Percentiles rank a stretch among this genome's conserved stretches.
phyloP scores from a whole-genome alignment of 2,888 invertebrate genomes.

The Cheiracanthium punctorium region DNA sequence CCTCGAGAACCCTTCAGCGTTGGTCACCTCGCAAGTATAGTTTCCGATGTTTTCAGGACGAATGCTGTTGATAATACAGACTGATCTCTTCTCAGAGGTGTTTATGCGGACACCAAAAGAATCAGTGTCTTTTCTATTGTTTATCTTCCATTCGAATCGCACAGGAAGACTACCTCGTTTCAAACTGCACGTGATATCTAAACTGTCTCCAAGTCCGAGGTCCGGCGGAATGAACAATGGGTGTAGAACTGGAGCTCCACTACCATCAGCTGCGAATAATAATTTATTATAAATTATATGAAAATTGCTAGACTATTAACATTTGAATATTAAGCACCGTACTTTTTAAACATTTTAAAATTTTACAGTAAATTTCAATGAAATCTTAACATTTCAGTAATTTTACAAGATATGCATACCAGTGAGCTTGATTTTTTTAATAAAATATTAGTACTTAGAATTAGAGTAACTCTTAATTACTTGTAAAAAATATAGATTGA shows the following conservation, averaged over 20 bases:
- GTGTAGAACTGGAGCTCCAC: slow-evolving; percentile 45
- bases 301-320: too few relatives aligned
- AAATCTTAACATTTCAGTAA: too few relatives aligned
- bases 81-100: slow-evolving; percentile 45
- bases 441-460: too few relatives aligned
- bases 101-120: slow-evolving; percentile 21
- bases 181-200: slow-evolving; percentile 55
- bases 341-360: too few relatives aligned
- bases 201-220: slow-evolving; percentile 43
- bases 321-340: too few relatives aligned
- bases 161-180: slow-evolving; percentile 51
- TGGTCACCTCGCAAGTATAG: slow-evolving; percentile 46
- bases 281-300: too few relatives aligned
- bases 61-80: slow-evolving; percentile 39
- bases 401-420: too few relatives aligned
- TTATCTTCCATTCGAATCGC: slow-evolving; percentile 48
- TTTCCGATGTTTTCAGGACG: slow-evolving; percentile 51
- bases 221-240: slow-evolving; percentile 46
- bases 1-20: background rate
- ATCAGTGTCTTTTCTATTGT: slow-evolving; percentile 9
- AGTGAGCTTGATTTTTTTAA: too few relatives aligned
- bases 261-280: background rate
- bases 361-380: too few relatives aligned
- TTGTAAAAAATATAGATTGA: too few relatives aligned
- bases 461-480: too few relatives aligned